A percentile compares a stretch with the other conserved stretches of the same genome.
Conservation (phyloP, 30 jellyfish, hydroid and myxozoan genomes). For the Aurelia sp. region DNA sequence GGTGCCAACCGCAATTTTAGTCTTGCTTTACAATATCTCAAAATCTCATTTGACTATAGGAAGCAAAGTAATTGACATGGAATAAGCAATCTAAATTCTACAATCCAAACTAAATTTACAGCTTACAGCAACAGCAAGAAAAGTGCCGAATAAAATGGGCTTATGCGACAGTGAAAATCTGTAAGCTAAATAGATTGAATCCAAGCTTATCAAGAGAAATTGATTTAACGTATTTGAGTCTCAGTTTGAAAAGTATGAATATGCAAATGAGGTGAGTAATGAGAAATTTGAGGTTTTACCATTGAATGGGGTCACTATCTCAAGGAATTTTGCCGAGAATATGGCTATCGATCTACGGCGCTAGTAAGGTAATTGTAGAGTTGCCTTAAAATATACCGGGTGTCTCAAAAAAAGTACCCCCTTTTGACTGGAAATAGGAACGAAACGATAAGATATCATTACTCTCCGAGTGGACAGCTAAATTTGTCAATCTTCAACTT, state of each 20-base stretch:
- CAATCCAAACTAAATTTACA: neutral
- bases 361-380: no score
- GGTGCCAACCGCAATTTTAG: no score
- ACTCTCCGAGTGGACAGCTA: no score
- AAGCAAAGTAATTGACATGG: no score
- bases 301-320: neutral
- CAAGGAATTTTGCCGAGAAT: neutral
- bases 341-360: neutral
- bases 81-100: neutral
- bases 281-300: neutral
- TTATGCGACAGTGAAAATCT: neutral
- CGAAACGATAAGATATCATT: no score
- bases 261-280: neutral
- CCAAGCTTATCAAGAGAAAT: conserved; percentile 7
- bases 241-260: neutral
- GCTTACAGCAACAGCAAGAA: neutral
- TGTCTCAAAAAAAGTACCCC: no score
- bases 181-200: neutral
- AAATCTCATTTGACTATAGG: no score
- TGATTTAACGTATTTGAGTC: neutral
- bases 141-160: neutral
- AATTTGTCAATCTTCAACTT: no score
- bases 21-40: no score
- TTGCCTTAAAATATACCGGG: no score
- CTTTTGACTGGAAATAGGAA: no score